Conservation (phyloP, 2,113 vertebrate genomes). For the Fulica atra region DNA sequence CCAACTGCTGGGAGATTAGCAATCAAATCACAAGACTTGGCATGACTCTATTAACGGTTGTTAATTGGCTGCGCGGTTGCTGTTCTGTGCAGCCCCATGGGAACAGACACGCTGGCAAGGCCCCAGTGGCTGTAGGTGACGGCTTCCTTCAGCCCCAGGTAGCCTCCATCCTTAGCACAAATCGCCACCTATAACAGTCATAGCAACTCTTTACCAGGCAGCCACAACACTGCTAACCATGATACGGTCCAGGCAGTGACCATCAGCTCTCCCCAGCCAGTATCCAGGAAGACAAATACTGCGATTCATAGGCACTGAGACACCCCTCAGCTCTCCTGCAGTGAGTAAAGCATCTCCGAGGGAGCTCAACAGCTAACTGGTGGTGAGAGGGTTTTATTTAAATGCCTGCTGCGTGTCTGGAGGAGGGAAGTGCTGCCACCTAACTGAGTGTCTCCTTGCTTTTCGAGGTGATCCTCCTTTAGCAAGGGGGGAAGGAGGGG, state of each 20-base stretch:
- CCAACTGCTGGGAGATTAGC: conserved; percentile 30
- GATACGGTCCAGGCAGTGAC: rapidly evolving
- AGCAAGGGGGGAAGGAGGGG: too few relatives aligned
- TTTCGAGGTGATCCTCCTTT: too few relatives aligned
- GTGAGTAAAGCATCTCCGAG: rapidly evolving
- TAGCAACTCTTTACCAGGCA: rapidly evolving
- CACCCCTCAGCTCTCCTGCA: neutral
- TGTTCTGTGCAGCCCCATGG: neutral
- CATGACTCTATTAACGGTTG: neutral
- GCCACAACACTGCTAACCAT: rapidly evolving
- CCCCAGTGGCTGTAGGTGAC: rapidly evolving
- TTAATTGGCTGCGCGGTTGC: neutral
- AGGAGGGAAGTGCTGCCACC: neutral
- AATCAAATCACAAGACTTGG: conserved; percentile 35
- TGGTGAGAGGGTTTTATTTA: too few relatives aligned
- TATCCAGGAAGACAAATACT: rapidly evolving
- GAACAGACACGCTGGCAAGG: rapidly evolving
- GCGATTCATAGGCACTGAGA: rapidly evolving
- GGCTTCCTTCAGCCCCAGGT: neutral
- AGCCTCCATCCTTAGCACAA: rapidly evolving
- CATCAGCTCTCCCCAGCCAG: rapidly evolving
- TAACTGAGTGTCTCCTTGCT: neutral
- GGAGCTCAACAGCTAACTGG: neutral
- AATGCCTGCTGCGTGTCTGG: rapidly evolving
- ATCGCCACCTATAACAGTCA: rapidly evolving